Percentiles rank a stretch among this genome's conserved stretches.
Conservation (phyloP, 2,888 invertebrate species). For the Melipona bicolor region DNA sequence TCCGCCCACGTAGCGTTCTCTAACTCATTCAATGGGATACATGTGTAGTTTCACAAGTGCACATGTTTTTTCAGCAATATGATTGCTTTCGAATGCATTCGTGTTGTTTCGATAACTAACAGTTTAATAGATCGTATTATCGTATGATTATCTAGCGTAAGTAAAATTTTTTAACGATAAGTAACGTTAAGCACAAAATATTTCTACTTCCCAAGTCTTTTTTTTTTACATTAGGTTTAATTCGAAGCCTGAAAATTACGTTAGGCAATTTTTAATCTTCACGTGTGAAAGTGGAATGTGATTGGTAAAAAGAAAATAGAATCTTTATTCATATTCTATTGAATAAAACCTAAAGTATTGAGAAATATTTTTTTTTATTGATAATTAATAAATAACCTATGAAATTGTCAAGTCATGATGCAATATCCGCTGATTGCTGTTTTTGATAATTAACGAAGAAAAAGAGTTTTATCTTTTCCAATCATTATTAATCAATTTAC, state of each 20-base stretch:
- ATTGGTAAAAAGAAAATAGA: not conserved
- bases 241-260: not conserved
- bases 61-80: slow-evolving; percentile 11
- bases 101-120: not conserved
- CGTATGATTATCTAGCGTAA: not conserved
- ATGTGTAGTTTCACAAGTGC: not conserved
- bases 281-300: not conserved
- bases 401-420: not conserved
- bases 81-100: not conserved
- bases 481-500: not conserved
- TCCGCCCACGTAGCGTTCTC: slow-evolving; percentile 67
- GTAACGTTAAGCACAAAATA: not conserved
- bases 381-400: not conserved
- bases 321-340: not conserved
- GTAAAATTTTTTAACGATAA: not conserved
- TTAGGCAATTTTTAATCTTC: not conserved
- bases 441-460: slow-evolving; percentile 4
- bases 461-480: not conserved
- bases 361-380: not conserved
- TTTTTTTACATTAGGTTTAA: not conserved
- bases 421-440: not conserved
- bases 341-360: not conserved
- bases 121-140: not conserved
- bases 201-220: not conserved
- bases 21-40: slow-evolving; percentile 48